Evolutionary conservation across 2,888 invertebrate species (phyloP).

Genomic region (Entomobrya multifasciata): DNA sequence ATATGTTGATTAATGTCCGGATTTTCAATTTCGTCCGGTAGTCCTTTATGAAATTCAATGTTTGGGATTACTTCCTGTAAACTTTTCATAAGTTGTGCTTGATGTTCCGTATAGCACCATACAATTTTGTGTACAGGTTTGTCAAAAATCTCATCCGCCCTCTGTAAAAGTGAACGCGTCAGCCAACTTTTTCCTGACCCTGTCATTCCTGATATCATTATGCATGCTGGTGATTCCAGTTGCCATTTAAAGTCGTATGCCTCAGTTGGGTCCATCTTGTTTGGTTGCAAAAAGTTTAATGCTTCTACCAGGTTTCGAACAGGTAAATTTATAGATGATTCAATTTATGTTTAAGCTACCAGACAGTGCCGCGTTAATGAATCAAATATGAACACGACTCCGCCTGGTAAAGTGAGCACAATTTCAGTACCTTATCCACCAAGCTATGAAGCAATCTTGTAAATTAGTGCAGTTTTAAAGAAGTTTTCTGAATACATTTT

Average conservation of each 20-base stretch:
- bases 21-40: constrained; percentile 49
- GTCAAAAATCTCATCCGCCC: constrained; percentile 28
- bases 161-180: neutral
- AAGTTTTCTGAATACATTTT: too few species aligned
- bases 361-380: too few species aligned
- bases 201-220: constrained; percentile 34
- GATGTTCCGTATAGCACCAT: constrained; percentile 42
- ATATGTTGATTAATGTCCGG: constrained; percentile 18
- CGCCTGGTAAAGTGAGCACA: too few species aligned
- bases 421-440: too few species aligned
- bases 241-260: neutral
- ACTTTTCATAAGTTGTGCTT: neutral
- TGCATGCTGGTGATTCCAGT: constrained; percentile 26
- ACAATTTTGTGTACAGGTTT: constrained; percentile 19
- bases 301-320: neutral
- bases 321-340: too few species aligned
- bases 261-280: neutral
- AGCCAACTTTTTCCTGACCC: constrained; percentile 30
- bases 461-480: too few species aligned
- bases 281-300: too few species aligned
- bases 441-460: neutral
- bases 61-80: neutral
- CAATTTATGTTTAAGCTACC: too few species aligned
- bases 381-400: too few species aligned
- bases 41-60: constrained; percentile 50